Base-by-base conservation (phyloP, 2,888 invertebrate genomes). In the Galerucella nymphaeae region DNA sequence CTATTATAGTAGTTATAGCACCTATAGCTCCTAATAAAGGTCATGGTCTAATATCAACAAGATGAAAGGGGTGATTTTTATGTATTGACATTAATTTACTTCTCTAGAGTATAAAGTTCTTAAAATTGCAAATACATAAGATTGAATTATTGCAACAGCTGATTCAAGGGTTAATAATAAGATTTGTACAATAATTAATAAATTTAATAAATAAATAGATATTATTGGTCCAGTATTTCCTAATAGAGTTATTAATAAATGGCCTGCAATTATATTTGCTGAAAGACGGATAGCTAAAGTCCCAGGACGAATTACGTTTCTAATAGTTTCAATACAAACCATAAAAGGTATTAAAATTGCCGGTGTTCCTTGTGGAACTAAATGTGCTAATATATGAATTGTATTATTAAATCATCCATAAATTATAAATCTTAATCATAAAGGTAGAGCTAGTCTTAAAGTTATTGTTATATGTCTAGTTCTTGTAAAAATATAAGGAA, bases 261-360 rank as follows among this genome's bases (percentile, higher is more conserved):
- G 58, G 2, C 58, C 58, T 9, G 58, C 58, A 58, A 58, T 58
- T 58, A 58, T 58, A 23, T 58, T 92, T 93, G 80, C 92, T 42
- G 42, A 42, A 4, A 42, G 11, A 42, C 42, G 42, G 11, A 42
- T 42, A 13, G 42, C 42, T 42, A 42, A 42, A 42, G 42, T 42
- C 5, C 42, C 42, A 13, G 42, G 42, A 0, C 42, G 42, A 42
- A 42, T 42, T 2, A 42, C 2, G 11, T 42, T 42, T 42, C 42
- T 93, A 86, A 92, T 90, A 50, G 91, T 89, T 91, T 93, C 93
- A 89, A 93, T 93, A 86, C 91, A 84, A 9, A 93, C 92, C 89
- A 93, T 92, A 88, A 93, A 93, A 41, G 91, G 91, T 87, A 92
- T 92, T 82, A 93, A 80, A 80, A 90, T 80, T 8, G 81, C 74